Evolutionary conservation across 2,888 invertebrate species (phyloP).

Genomic region (Scaptomyza polygonia): DNA sequence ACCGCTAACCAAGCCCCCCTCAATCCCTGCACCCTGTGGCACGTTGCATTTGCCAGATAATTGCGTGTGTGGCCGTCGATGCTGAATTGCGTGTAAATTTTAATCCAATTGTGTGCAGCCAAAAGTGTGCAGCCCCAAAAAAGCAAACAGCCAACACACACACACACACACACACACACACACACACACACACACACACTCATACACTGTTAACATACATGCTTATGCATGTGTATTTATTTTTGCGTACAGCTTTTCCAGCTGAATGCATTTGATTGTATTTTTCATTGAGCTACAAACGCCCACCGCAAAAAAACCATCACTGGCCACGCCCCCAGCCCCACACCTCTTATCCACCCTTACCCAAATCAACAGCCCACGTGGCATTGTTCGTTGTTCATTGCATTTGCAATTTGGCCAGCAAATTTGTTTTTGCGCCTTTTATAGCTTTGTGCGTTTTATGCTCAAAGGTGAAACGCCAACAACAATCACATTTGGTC

Average conservation of each 20-base stretch:
- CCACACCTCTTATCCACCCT: not conserved
- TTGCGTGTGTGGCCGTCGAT: constrained; percentile 69
- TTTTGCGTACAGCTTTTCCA: constrained; percentile 77
- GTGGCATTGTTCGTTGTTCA: constrained; percentile 54
- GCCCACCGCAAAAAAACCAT: constrained; percentile 43
- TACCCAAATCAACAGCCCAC: constrained; percentile 36
- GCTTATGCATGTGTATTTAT: constrained; percentile 68
- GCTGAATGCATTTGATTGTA: constrained; percentile 79
- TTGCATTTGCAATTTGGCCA: constrained; percentile 52
- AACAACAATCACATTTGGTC: constrained; percentile 40
- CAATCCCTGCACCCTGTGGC: not conserved
- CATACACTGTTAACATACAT: constrained; percentile 12
- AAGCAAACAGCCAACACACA: constrained; percentile 49
- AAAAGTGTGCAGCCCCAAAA: constrained; percentile 64
- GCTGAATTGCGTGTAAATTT: constrained; percentile 76
- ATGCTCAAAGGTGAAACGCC: constrained; percentile 66
- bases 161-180: constrained; percentile 21
- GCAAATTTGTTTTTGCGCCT: constrained; percentile 61
- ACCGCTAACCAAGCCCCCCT: constrained; percentile 2
- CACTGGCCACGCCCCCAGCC: constrained; percentile 32
- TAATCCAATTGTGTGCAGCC: constrained; percentile 80
- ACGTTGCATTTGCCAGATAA: constrained; percentile 58
- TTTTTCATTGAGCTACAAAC: constrained; percentile 62
- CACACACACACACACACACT: constrained; percentile 11
- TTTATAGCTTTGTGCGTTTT: constrained; percentile 55